Evolutionary conservation across 2,888 invertebrate genomes (phyloP), one percentile per base, ranked within the genome.

Genomic region (Psylliodes chrysocephalus): DNA sequence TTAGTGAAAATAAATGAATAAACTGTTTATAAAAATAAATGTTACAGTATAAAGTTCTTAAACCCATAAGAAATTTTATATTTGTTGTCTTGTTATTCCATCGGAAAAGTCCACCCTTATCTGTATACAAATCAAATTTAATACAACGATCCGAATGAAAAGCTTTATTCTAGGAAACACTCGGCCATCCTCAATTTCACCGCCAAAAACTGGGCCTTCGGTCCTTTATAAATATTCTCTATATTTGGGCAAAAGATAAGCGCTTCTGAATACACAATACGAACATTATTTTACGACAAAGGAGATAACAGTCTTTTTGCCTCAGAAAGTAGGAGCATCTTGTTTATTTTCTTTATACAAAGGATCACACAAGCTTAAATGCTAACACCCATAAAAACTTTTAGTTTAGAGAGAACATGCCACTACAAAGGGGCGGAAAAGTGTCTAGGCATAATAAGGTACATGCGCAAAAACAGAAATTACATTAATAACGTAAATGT

Each of bases 161-260:
- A 44, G 40, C 42, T 42, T n/a, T 28, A 15, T 54, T 28, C 14
- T 22, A 22, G 53, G 28, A 54, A 54, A 54, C 42, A 42, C 42
- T 51, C 17, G 15, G 33, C 10, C 51, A 33, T 14, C 25, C 28
- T 28, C 30, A 42, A 54, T 54, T 54, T 53, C 30, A 10, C 12
- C 28, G 28, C 54, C 28, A 54, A 54, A 54, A 54, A 54, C 28
- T 28, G 10, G 54, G 25, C 54, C 25, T 54, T 42, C 18, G 10
- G 42, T 54, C 54, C 54, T 42, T 54, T 54, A 53, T 53, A 53
- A 53, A 53, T 53, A 53, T 53, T 53, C 53, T 14, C 17, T 53
- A 53, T 53, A 53, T 53, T 53, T 40, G 40, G 40, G 25, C 38
- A 14, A 40, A 40, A n/a, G 53, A 53, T 53, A 53, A 53, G 22